Base-by-base conservation (phyloP, 1,140 invertebrate genomes). In the Mercenaria mercenaria region DNA sequence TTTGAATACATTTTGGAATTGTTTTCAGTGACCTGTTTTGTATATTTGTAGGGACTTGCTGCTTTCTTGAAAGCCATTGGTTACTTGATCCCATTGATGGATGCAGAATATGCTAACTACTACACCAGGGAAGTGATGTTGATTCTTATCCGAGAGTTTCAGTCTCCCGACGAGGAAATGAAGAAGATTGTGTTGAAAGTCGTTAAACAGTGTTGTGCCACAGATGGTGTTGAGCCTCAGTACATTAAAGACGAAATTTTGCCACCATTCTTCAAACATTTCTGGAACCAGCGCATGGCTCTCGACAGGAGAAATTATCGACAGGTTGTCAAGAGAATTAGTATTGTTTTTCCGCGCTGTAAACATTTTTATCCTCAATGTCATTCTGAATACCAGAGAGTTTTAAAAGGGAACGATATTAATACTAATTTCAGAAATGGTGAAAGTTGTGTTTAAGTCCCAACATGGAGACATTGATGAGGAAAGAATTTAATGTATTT, bases 161-260 rank as follows among this genome's bases (percentile, higher is more conserved):
- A 99, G 96, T 99, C 99, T 69, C 99, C 99, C 2, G 99, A 99
- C 96, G 99, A 99, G 96, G 99, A 99, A 97, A 99, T 99, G 99
- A 99, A 99, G 95, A 99, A 99, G 95, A 99, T 99, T 96, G 99
- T 99, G 0, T 97, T 99, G 56, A 99, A 99, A 97, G 98, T 99
- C 90, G 99, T 99, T n/a, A 99, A 99, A 96, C 99, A 99, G 96
- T 99, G 99, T 96, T 99, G 99, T 96, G 99, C 98, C 20, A 99
- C 99, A 0, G 99, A 99, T 96, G 99, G 99, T 98, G 99, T 99
- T 37, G 99, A 99, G 96, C 97, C 99, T 0, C 98, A 99, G 92
- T 99, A 99, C 92, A 99, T 99, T 91, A 99, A 99, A 96, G 99
- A 99, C 94, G 99, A 99, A 96, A 99, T 99, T 92, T 96, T 99